Base-by-base conservation (phyloP, 2,113 vertebrate species). In the Irena cyanogastra region DNA sequence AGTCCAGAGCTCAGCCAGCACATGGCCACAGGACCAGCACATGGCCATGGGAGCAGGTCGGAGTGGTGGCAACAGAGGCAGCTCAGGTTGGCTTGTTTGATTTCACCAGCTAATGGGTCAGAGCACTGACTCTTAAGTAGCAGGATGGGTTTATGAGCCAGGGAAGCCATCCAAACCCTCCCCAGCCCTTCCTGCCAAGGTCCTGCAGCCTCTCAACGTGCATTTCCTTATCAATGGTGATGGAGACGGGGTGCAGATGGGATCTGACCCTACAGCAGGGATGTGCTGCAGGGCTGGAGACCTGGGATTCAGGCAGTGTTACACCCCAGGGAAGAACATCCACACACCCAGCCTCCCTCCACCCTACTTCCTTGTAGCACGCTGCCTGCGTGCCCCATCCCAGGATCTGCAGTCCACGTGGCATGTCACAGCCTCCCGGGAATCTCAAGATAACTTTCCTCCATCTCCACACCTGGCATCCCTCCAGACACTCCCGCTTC, bases 361-460 rank as follows among this genome's bases (percentile, higher is more conserved):
- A 61, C 21, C 68, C 64, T 42, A 18, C 30, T 75, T 87, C 81
- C 72, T 70, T 31, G 44, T 21, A 63, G 74, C 47, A 11, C 5
- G 0, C 15, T 33, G 63, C 72, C 52, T 28, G 65, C 0, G 0
- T 26, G 85, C 75, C 57, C 93, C 3, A 2, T 76, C 75, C 93
- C 1, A 0, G 72, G 47, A 59, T 69, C 83, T 37, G 54, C 63
- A 53, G 45, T 27, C 84, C 96, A 87, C 52, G 33, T 87, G 95
- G 89, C 77, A 66, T 1, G 0, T 42, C 59, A 18, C 52, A 81
- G 80, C 91, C 59, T 74, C 91, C 54, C 19, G 84, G 61, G 90
- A 82, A 64, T 91, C 75, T 66, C 33, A 65, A 70, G 83, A 26
- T 65, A 95, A 91, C 92, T 95, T 75, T 63, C 30, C 52, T 87